Conservation (phyloP, 1,140 invertebrate species). For the Apolygus lucorum region DNA sequence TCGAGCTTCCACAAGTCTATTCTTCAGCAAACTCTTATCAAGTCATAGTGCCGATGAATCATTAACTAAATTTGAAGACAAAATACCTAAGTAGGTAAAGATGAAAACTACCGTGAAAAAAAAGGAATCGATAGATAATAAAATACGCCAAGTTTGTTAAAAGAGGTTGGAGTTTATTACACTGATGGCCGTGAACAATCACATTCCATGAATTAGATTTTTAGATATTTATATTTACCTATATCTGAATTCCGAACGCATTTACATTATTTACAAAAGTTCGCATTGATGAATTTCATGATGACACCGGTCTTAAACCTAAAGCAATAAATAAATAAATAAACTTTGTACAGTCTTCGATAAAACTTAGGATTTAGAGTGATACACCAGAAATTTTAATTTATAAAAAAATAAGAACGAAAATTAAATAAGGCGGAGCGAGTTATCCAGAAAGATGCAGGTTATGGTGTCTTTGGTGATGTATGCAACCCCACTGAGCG, state of each 20-base stretch:
- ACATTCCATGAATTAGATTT: background rate
- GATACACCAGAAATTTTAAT: background rate
- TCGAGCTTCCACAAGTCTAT: no score
- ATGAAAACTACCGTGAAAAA: no score
- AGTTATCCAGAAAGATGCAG: background rate
- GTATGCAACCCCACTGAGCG: background rate
- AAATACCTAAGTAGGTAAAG: no score
- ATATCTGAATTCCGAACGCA: background rate
- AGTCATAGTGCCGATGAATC: no score
- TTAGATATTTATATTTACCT: background rate
- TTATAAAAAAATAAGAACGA: background rate
- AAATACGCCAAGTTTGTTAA: no score
- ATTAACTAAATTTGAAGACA: no score
- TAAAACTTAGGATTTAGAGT: background rate
- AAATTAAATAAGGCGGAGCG: background rate
- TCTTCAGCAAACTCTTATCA: no score
- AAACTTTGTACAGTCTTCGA: constrained; percentile 2
- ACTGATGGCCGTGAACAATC: background rate
- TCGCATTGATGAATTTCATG: background rate
- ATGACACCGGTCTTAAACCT: background rate
- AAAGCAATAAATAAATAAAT: constrained; percentile 3
- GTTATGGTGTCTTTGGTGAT: constrained; percentile 5
- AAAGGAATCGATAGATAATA: no score
- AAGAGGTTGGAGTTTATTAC: constrained; percentile 10
- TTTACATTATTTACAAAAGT: constrained; percentile 5